Evolutionary conservation across 2,113 vertebrate genomes (phyloP).

Genomic region (Myotis yumanensis): DNA sequence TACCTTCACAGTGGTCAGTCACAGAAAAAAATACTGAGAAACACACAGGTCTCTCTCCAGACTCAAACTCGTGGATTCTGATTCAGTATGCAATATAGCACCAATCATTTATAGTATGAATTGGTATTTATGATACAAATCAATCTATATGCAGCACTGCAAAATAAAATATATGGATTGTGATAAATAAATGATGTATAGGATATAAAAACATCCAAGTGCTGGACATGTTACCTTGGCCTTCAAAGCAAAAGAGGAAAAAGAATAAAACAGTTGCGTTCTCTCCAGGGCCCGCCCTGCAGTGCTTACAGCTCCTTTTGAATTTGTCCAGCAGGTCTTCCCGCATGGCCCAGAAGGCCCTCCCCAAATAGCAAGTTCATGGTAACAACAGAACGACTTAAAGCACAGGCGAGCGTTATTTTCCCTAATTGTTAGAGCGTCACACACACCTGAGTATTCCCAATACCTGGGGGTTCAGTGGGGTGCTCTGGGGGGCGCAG

Average conservation of each 20-base stretch:
- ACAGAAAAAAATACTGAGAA: background rate
- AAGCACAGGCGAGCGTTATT: no score
- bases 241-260: conserved; percentile 21
- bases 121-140: background rate
- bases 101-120: background rate
- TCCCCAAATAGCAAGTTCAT: accelerated
- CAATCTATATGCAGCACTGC: background rate
- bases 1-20: background rate
- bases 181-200: background rate
- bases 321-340: conserved; percentile 87
- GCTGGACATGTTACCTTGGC: background rate
- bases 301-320: conserved; percentile 89
- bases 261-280: accelerated
- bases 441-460: no score
- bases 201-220: background rate
- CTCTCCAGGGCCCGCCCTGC: accelerated
- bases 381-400: background rate
- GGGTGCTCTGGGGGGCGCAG: accelerated
- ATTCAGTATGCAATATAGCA: background rate
- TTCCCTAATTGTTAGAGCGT: no score
- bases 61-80: background rate
- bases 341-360: accelerated
- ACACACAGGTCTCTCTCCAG: background rate
- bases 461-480: no score
- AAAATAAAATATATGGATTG: background rate